These are phyloP conservation scores for Ecdyonurus torrentis DNA, from an alignment of 2,888 invertebrate species.

Conservation along the genomic window DNA sequence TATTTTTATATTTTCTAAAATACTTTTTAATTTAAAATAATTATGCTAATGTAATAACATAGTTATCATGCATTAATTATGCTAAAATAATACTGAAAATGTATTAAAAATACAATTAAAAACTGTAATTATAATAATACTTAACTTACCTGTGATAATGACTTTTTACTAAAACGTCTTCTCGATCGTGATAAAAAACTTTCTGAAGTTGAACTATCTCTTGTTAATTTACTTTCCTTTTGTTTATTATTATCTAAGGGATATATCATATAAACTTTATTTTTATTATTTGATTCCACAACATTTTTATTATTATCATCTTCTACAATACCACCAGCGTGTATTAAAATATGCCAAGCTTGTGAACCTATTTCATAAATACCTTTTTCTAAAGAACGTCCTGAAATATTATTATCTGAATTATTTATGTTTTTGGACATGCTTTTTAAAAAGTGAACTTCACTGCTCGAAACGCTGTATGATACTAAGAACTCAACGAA, in stretches of 20 bases:
- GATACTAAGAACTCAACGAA: too few species aligned
- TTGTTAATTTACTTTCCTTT: neutral
- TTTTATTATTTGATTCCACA: neutral
- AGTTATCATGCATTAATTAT: too few species aligned
- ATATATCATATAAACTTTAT: neutral
- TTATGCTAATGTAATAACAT: too few species aligned
- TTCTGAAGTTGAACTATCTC: neutral
- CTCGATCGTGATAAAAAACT: neutral
- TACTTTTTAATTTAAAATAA: too few species aligned
- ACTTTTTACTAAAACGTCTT: neutral
- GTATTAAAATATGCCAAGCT: neutral
- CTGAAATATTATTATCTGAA: too few species aligned
- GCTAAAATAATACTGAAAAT: too few species aligned
- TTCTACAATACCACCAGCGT: neutral
- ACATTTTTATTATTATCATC: neutral
- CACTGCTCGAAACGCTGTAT: too few species aligned
- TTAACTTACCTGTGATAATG: neutral
- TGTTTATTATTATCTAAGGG: neutral
- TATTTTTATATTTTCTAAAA: too few species aligned
- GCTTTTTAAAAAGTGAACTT: too few species aligned
- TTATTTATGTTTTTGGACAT: too few species aligned
- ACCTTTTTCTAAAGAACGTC: neutral
- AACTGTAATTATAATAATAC: too few species aligned
- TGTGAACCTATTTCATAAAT: neutral
- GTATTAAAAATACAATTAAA: too few species aligned